phyloP scores from a whole-genome alignment of 2,888 invertebrate species.

The Habrosyne pyritoides region DNA sequence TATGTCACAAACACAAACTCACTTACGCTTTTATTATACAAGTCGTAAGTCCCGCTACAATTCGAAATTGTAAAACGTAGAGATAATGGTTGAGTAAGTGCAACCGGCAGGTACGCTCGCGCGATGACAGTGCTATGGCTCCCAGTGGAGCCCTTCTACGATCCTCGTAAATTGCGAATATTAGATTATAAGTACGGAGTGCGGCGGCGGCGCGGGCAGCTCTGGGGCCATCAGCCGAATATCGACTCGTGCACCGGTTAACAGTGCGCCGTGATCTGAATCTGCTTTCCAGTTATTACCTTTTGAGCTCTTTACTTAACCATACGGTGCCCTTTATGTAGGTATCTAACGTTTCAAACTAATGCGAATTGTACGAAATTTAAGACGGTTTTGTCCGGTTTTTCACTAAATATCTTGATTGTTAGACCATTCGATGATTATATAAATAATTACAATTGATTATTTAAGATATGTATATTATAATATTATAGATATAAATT shows the following conservation, averaged over 20 bases:
- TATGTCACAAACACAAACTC: too few relatives aligned
- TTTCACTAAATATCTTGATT: too few relatives aligned
- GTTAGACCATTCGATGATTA: too few relatives aligned
- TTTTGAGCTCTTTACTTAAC: conserved; percentile 54
- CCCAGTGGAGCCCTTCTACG: conserved; percentile 72
- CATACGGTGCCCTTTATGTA: too few relatives aligned
- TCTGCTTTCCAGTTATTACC: conserved; percentile 62
- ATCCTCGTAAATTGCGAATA: conserved; percentile 83
- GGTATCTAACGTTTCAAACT: too few relatives aligned
- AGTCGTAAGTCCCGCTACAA: background rate
- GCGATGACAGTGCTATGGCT: conserved; percentile 78
- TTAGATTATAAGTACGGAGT: conserved; percentile 82
- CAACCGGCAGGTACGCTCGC: conserved; percentile 69
- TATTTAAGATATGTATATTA: too few relatives aligned
- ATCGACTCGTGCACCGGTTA: conserved; percentile 73
- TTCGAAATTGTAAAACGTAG: conserved; percentile 43
- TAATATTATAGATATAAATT: too few relatives aligned
- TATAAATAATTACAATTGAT: too few relatives aligned
- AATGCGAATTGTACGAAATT: too few relatives aligned
- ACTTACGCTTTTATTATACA: too few relatives aligned
- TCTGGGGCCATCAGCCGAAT: conserved; percentile 74
- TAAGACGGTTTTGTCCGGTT: too few relatives aligned
- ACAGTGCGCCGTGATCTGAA: conserved; percentile 75
- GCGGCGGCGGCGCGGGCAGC: conserved; percentile 56
- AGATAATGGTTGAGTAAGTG: conserved; percentile 69